Evolutionary conservation across 2,113 vertebrate genomes (phyloP).

Genomic region (Ciconia maguari): DNA sequence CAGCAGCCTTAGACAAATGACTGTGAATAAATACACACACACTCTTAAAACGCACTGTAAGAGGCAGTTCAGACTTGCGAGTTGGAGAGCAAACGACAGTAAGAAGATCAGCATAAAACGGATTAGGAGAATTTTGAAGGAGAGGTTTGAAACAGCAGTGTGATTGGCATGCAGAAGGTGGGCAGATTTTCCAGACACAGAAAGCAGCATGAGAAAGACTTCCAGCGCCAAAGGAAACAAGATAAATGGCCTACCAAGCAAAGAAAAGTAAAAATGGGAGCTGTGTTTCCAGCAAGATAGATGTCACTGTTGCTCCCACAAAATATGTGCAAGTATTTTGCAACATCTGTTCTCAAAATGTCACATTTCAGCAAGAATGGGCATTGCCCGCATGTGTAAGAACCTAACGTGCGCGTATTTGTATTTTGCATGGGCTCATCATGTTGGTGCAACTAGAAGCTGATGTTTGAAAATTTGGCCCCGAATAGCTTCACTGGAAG

Average conservation of each 20-base stretch:
- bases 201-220: conserved; percentile 27
- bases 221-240: conserved; percentile 33
- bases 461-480: conserved; percentile 57
- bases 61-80: not conserved
- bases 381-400: conserved; percentile 4
- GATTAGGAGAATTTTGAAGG: conserved; percentile 19
- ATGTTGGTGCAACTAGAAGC: conserved; percentile 33
- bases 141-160: conserved; percentile 30
- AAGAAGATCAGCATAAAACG: conserved; percentile 12
- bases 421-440: not conserved
- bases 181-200: conserved; percentile 50
- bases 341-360: conserved; percentile 54
- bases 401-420: not conserved
- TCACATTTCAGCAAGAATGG: conserved; percentile 20
- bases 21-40: not conserved
- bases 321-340: conserved; percentile 45
- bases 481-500: not conserved
- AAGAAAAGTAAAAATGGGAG: conserved; percentile 32
- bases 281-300: conserved; percentile 24
- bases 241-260: not conserved
- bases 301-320: conserved; percentile 43
- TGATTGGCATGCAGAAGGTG: conserved; percentile 52
- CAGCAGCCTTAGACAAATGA: not conserved
- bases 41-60: not conserved
- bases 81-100: not conserved